Percentiles rank a stretch among this genome's conserved stretches.
phyloP scores from a whole-genome alignment of 2,888 invertebrate species.

The Parelbella ahira region DNA sequence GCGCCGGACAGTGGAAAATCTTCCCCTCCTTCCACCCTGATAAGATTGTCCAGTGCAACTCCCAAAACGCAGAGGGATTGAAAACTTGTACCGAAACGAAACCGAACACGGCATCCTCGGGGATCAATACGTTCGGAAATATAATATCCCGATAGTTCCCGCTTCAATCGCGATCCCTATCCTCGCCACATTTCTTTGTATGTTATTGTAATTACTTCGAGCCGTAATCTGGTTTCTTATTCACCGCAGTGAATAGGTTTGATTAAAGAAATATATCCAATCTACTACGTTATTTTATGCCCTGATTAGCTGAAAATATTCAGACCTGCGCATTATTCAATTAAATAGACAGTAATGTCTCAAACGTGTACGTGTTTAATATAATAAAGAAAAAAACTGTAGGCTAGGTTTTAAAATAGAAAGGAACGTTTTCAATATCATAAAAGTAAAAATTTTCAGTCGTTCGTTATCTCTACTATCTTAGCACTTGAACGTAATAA shows the following conservation, averaged over 20 bases:
- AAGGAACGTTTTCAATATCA: no score
- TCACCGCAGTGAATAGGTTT: constrained; percentile 8
- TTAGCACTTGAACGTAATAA: constrained; percentile 11
- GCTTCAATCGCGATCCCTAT: constrained; percentile 51
- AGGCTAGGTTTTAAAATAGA: no score
- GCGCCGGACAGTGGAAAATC: constrained; percentile 75
- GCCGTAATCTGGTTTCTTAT: constrained; percentile 13
- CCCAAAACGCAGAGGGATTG: constrained; percentile 78
- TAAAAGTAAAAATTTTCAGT: no score
- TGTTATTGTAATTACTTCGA: constrained; percentile 46
- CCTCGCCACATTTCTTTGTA: constrained; percentile 48
- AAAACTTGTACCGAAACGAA: constrained; percentile 75
- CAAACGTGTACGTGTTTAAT: no score
- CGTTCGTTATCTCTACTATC: constrained; percentile 8
- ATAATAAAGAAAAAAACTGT: no score
- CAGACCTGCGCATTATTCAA: no score
- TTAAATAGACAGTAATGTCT: no score
- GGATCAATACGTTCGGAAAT: constrained; percentile 77
- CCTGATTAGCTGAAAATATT: background rate
- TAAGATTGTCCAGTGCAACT: constrained; percentile 80
- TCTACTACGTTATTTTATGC: background rate
- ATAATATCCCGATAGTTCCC: constrained; percentile 70
- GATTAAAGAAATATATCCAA: constrained; percentile 4
- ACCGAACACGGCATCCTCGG: constrained; percentile 69
- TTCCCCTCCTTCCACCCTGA: constrained; percentile 64